A percentile compares a stretch with the other conserved stretches of the same genome.
These are phyloP conservation scores for Brenthis ino DNA, from an alignment of 2,888 invertebrate species.

Conservation along the genomic window DNA sequence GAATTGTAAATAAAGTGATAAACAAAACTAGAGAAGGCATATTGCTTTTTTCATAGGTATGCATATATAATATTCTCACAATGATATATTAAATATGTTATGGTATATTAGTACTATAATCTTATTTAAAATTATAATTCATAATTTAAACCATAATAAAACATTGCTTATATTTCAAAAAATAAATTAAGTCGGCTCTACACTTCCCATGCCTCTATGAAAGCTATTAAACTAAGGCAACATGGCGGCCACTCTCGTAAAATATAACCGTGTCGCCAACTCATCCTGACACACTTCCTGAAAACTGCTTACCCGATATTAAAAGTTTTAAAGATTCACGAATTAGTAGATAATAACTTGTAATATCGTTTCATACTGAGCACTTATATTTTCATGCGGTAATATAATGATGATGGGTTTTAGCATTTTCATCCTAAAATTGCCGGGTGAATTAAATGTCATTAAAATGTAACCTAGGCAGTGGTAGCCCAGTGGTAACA, in stretches of 20 bases:
- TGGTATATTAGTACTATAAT: background rate
- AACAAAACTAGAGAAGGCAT: too few relatives aligned
- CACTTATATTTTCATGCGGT: background rate
- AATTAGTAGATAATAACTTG: slow-evolving; percentile 15
- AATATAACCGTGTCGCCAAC: slow-evolving; percentile 33
- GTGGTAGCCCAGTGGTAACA: too few relatives aligned
- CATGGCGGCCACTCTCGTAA: slow-evolving; percentile 34
- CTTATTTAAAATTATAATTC: too few relatives aligned
- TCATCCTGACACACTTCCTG: slow-evolving; percentile 27
- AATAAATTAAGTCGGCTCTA: slow-evolving; percentile 3
- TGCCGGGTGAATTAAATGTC: too few relatives aligned
- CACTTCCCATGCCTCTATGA: slow-evolving; percentile 19
- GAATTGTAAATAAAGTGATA: too few relatives aligned
- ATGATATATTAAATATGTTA: too few relatives aligned
- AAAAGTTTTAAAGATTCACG: slow-evolving; percentile 37
- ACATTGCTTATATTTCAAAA: too few relatives aligned
- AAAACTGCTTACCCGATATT: slow-evolving; percentile 37
- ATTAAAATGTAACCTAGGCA: too few relatives aligned
- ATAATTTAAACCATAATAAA: too few relatives aligned
- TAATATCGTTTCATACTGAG: background rate
- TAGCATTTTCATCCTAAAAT: too few relatives aligned
- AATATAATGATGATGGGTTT: background rate
- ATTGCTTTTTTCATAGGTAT: background rate
- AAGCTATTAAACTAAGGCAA: slow-evolving; percentile 36
- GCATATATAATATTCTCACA: too few relatives aligned